Evolutionary conservation across 2,797 vertebrate species (phyloP).

Genomic region (Trematomus bernacchii): DNA sequence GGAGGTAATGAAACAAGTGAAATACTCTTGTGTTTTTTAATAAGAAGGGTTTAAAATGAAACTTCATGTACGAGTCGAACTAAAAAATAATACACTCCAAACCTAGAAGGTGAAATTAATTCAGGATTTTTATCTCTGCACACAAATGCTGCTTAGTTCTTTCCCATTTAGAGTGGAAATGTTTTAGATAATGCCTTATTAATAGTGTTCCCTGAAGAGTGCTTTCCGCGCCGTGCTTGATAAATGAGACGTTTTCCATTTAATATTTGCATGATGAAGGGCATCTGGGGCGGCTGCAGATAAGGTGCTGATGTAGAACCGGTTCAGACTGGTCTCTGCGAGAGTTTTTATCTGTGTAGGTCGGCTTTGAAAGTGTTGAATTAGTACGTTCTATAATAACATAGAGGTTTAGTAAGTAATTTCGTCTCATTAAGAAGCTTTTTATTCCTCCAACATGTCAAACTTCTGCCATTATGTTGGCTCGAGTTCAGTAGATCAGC

Average conservation of each 20-base stretch:
- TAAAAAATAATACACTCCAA: slow-evolving; percentile 22
- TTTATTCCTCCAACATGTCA: background rate
- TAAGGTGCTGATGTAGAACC: slow-evolving; percentile 58
- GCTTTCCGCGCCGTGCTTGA: slow-evolving; percentile 49
- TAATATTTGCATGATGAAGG: slow-evolving; percentile 75
- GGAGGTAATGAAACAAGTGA: slow-evolving; percentile 43
- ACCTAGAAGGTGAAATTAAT: slow-evolving; percentile 63
- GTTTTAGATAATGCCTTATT: slow-evolving; percentile 71
- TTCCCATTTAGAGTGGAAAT: slow-evolving; percentile 61
- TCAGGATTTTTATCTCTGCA: slow-evolving; percentile 49
- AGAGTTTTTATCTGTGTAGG: slow-evolving; percentile 20
- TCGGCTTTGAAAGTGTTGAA: background rate
- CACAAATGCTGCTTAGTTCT: slow-evolving; percentile 36
- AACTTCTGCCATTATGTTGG: background rate
- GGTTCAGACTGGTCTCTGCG: slow-evolving; percentile 21
- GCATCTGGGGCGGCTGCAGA: slow-evolving; percentile 59
- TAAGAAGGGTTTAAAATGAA: slow-evolving; percentile 17
- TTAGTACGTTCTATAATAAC: no score
- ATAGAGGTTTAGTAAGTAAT: slow-evolving; percentile 9
- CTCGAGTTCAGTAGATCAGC: slow-evolving; percentile 21
- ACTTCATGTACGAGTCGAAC: slow-evolving; percentile 33
- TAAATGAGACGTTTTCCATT: slow-evolving; percentile 71
- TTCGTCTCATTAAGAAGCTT: slow-evolving; percentile 41
- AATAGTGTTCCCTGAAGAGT: slow-evolving; percentile 63
- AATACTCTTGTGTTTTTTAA: slow-evolving; percentile 37